Conservation (phyloP, 2,888 invertebrate species). For the Tortrix viridana region DNA sequence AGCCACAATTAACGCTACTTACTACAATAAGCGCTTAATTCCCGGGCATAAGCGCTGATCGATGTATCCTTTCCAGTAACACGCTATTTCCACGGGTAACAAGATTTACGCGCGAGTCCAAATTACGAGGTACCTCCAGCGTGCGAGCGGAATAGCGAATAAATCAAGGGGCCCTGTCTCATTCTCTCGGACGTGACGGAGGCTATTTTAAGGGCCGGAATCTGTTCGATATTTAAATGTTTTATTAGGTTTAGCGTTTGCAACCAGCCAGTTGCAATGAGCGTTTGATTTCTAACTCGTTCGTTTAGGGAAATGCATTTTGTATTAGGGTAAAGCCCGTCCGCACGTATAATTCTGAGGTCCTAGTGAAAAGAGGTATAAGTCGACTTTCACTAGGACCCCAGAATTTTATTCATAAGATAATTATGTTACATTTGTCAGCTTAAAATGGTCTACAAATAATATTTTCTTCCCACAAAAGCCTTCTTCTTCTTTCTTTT, state of each 20-base stretch:
- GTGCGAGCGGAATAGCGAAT: conserved; percentile 59
- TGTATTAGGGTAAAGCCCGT: no score
- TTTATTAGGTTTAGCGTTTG: conserved; percentile 38
- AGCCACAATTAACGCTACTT: no score
- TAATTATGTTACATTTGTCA: no score
- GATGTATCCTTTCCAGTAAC: conserved; percentile 39
- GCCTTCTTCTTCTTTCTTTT: no score
- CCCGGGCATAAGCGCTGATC: conserved; percentile 21
- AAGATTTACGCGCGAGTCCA: conserved; percentile 66
- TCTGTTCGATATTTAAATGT: conserved; percentile 42
- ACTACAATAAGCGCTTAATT: not conserved
- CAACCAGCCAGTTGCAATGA: conserved; percentile 11
- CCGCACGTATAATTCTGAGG: no score
- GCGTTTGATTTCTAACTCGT: not conserved
- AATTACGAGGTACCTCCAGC: conserved; percentile 61
- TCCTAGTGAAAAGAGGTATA: no score
- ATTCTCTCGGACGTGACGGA: conserved; percentile 60
- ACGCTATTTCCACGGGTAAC: conserved; percentile 46
- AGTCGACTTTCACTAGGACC: no score
- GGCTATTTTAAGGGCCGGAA: conserved; percentile 49
- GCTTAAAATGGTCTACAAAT: no score
- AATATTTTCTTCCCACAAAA: no score
- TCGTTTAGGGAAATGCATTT: not conserved
- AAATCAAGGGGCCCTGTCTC: conserved; percentile 64
- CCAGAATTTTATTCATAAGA: no score